phyloP scores from a whole-genome alignment of 2,113 vertebrate species.

The Mastomys coucha region DNA sequence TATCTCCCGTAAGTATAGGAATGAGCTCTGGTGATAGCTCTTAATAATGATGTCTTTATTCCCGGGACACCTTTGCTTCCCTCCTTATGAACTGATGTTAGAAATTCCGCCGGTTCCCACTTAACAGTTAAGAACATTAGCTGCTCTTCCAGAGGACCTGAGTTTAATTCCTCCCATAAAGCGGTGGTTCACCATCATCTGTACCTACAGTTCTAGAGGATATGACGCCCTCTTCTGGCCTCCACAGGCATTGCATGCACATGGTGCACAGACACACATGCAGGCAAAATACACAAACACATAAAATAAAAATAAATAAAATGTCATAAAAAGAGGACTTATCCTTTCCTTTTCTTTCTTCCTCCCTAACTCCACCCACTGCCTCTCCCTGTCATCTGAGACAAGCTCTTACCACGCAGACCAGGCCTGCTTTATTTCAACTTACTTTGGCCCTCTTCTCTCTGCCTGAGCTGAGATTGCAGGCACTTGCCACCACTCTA shows the following conservation, averaged over 20 bases:
- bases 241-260: not conserved
- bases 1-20: not conserved
- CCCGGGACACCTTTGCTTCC: not conserved
- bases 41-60: not conserved
- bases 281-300: not conserved
- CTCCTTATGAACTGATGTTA: not conserved
- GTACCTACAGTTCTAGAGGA: not conserved
- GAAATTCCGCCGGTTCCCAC: not conserved
- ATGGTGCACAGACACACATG: not conserved
- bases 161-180: not conserved
- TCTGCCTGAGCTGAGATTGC: not conserved
- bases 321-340: not conserved
- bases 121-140: not conserved
- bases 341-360: not conserved
- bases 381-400: not conserved
- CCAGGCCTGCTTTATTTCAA: not conserved
- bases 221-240: not conserved
- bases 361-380: not conserved
- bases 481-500: not conserved
- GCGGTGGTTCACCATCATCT: not conserved
- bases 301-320: not conserved
- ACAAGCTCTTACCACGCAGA: not conserved
- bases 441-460: not conserved
- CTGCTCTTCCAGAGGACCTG: not conserved
- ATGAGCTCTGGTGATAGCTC: not conserved